A percentile compares a stretch with the other conserved stretches of the same genome.
Evolutionary conservation across 92 coral and sea anemone species (phyloP).

Genomic region (Diadumene lineata): DNA sequence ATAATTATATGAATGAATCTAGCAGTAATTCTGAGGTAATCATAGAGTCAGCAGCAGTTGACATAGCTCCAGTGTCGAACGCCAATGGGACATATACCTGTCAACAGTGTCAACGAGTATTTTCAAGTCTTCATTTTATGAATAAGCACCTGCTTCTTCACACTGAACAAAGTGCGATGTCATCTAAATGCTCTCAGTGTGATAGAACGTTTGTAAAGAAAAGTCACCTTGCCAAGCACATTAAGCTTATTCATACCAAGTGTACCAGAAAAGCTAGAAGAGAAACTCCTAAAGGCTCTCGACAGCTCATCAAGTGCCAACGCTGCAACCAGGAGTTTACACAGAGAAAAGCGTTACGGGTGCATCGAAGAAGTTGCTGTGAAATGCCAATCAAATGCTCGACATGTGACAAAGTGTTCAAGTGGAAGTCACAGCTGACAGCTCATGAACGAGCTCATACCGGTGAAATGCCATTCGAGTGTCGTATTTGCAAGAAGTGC

Average conservation of each 20-base stretch:
- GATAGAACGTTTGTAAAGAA: conserved; percentile 11
- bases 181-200: conserved; percentile 21
- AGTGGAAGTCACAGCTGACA: neutral
- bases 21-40: neutral
- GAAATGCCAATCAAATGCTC: conserved; percentile 1
- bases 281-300: neutral
- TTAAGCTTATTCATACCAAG: neutral
- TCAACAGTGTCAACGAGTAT: conserved; percentile 20
- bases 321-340: conserved; percentile 27
- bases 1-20: neutral
- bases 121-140: conserved; percentile 1
- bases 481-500: conserved; percentile 36
- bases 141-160: conserved; percentile 17
- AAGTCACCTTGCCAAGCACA: conserved; percentile 6
- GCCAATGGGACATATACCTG: neutral
- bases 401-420: conserved; percentile 20
- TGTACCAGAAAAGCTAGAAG: too few relatives aligned
- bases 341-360: neutral
- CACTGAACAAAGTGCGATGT: neutral
- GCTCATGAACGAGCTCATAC: conserved; percentile 21
- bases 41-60: neutral
- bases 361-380: conserved; percentile 4
- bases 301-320: conserved; percentile 11
- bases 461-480: conserved; percentile 28
- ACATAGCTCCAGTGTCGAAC: neutral